Percentiles rank a stretch among this genome's conserved stretches.
These are phyloP conservation scores for Sebastes reedi DNA, from an alignment of 2,797 vertebrate genomes.

Conservation along the genomic window DNA sequence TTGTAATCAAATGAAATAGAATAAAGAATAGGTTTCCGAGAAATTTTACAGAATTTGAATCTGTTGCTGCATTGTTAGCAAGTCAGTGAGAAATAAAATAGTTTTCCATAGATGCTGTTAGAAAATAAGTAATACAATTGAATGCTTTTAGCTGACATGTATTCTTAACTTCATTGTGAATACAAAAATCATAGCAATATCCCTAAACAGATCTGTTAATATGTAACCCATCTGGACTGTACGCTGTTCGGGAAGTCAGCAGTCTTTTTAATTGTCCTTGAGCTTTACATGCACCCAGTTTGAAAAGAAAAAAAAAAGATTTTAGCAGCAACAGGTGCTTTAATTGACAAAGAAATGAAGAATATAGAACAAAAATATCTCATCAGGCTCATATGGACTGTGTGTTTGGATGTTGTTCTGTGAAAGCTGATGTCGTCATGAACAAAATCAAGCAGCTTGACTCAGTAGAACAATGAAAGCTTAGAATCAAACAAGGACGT, in stretches of 20 bases:
- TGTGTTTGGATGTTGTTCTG: neutral
- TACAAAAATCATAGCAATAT: neutral
- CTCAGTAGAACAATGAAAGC: slow-evolving; percentile 1
- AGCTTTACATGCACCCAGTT: neutral
- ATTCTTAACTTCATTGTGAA: neutral
- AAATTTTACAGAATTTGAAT: neutral
- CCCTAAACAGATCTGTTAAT: slow-evolving; percentile 23
- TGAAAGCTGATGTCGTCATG: neutral
- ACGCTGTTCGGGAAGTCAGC: neutral
- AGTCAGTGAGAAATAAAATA: neutral
- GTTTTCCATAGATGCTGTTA: neutral
- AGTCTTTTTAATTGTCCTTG: neutral
- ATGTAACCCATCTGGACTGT: slow-evolving; percentile 21
- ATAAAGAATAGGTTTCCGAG: neutral
- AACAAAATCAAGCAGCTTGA: slow-evolving; percentile 3
- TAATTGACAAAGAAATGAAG: neutral
- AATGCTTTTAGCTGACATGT: neutral
- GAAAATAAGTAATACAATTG: neutral
- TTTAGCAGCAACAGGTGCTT: neutral
- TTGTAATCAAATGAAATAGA: neutral
- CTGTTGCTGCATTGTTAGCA: neutral
- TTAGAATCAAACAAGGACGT: neutral
- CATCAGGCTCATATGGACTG: neutral
- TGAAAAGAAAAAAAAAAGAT: neutral
- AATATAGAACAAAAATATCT: neutral